Evolutionary conservation across 2,797 vertebrate species (phyloP).

Genomic region (Xenopus petersii): DNA sequence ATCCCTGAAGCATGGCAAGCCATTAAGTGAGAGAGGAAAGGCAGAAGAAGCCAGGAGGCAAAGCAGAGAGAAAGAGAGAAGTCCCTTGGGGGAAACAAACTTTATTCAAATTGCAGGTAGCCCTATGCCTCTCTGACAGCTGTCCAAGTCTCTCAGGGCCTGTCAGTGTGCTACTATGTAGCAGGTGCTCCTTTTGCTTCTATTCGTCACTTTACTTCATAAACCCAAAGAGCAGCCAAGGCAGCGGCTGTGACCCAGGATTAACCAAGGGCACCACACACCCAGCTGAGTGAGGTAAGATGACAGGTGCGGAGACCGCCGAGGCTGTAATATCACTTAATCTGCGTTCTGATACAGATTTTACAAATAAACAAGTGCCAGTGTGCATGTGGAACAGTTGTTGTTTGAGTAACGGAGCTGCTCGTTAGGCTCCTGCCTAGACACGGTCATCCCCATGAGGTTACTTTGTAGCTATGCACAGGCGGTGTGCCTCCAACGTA

Average conservation of each 20-base stretch:
- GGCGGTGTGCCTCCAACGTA: neutral
- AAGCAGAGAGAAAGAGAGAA: conserved; percentile 58
- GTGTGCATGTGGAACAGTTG: conserved; percentile 28
- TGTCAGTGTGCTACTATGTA: conserved; percentile 68
- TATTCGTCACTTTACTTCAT: conserved; percentile 65
- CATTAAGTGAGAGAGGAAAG: conserved; percentile 58
- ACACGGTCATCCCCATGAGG: neutral
- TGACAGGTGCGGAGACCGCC: conserved; percentile 66
- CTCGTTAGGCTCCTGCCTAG: conserved; percentile 8
- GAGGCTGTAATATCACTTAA: conserved; percentile 55
- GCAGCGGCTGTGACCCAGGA: conserved; percentile 69
- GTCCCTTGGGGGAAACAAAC: conserved; percentile 55
- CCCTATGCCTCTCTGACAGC: conserved; percentile 66
- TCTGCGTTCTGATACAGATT: conserved; percentile 54
- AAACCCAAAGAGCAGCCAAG: conserved; percentile 69
- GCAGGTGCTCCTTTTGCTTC: conserved; percentile 72
- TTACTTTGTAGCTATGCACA: conserved; percentile 1
- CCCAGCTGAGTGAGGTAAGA: conserved; percentile 76
- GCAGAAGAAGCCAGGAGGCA: conserved; percentile 52
- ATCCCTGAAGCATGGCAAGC: conserved; percentile 65
- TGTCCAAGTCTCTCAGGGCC: conserved; percentile 69
- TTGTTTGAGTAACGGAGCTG: conserved; percentile 9
- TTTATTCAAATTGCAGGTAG: conserved; percentile 74
- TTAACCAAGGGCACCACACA: conserved; percentile 69
- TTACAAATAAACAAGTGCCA: conserved; percentile 52